These are phyloP conservation scores for Channa striata DNA, from an alignment of 2,797 vertebrate genomes.

Conservation along the genomic window DNA sequence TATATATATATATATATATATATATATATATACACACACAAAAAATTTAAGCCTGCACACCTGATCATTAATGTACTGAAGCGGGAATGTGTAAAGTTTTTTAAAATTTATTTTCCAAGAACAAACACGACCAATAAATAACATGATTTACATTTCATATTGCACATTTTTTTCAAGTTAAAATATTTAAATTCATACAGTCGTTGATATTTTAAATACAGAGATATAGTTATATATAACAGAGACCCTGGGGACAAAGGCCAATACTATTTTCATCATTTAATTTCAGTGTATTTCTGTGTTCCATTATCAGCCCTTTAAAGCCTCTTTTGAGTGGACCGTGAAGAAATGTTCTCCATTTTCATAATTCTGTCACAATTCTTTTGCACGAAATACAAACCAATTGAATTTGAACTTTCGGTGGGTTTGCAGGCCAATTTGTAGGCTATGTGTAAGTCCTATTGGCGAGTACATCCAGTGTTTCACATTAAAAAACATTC, in stretches of 20 bases:
- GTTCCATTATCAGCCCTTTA: slow-evolving; percentile 88
- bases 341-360: slow-evolving; percentile 55
- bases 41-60: background rate
- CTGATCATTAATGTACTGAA: slow-evolving; percentile 44
- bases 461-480: slow-evolving; percentile 75
- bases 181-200: slow-evolving; percentile 99
- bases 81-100: slow-evolving; percentile 71
- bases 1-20: background rate
- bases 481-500: slow-evolving; percentile 80
- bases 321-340: slow-evolving; percentile 68
- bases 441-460: slow-evolving; percentile 48
- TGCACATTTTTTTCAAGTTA: slow-evolving; percentile 99
- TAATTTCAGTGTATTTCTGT: slow-evolving; percentile 88
- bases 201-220: slow-evolving; percentile 98
- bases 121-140: slow-evolving; percentile 99
- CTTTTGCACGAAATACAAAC: slow-evolving; percentile 74
- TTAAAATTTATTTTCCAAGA: slow-evolving; percentile 99
- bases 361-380: slow-evolving; percentile 47
- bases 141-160: slow-evolving; percentile 99
- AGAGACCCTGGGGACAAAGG: slow-evolving; percentile 93
- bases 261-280: slow-evolving; percentile 90
- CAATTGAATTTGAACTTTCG: slow-evolving; percentile 65
- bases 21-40: background rate
- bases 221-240: slow-evolving; percentile 93
- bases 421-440: slow-evolving; percentile 64